These are phyloP conservation scores for Drosophila trapezifrons DNA, from an alignment of 1,140 invertebrate species.

Conservation along the genomic window DNA sequence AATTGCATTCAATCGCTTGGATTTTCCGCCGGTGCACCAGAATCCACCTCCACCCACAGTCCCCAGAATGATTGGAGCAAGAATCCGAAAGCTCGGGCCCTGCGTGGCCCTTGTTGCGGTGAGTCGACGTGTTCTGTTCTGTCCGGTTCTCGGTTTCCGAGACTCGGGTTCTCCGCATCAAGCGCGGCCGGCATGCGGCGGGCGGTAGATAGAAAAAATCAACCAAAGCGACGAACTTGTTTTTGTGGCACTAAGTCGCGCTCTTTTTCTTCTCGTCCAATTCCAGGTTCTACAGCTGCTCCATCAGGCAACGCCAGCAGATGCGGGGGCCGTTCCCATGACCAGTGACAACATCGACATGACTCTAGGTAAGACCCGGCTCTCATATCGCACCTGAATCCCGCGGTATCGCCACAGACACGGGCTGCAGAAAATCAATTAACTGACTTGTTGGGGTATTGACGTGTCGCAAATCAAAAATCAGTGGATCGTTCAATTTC, in stretches of 20 bases:
- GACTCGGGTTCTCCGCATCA: conserved; percentile 4
- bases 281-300: conserved; percentile 64
- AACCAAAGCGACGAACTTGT: not conserved
- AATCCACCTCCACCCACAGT: conserved; percentile 40
- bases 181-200: not conserved
- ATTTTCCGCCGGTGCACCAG: conserved; percentile 39
- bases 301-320: conserved; percentile 47
- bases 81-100: conserved; percentile 58
- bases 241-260: not conserved
- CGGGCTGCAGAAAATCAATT: conserved; percentile 38
- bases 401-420: conserved; percentile 17
- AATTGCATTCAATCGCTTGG: conserved; percentile 38
- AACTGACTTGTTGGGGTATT: conserved; percentile 35
- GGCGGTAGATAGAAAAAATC: not conserved
- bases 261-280: conserved; percentile 5
- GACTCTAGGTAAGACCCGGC: conserved; percentile 89
- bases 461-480: conserved; percentile 70
- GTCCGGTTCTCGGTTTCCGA: conserved; percentile 8
- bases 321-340: conserved; percentile 90
- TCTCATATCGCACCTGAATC: not conserved
- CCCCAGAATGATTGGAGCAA: conserved; percentile 59
- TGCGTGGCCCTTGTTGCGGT: conserved; percentile 69
- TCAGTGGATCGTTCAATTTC: conserved; percentile 24
- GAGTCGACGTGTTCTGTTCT: conserved; percentile 71
- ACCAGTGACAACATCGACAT: conserved; percentile 91